Percentiles rank a stretch among this genome's conserved stretches.
Evolutionary conservation across 2,888 invertebrate genomes (phyloP).

Genomic region (Heliothis peltigera): DNA sequence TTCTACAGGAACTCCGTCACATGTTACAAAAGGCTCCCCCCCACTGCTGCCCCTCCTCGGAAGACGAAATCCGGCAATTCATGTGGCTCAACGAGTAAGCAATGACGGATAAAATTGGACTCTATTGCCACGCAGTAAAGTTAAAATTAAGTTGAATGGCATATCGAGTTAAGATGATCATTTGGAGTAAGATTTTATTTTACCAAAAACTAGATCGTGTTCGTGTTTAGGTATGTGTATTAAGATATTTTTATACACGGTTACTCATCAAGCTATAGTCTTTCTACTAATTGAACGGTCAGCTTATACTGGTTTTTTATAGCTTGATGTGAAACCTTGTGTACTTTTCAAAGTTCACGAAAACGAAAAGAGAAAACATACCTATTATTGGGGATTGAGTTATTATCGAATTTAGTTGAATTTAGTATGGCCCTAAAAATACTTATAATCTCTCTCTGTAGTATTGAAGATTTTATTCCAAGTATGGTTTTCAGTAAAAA

Average conservation of each 20-base stretch:
- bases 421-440: not conserved
- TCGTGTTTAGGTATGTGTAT: not conserved
- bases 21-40: constrained; percentile 86
- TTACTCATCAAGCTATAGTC: too few species aligned
- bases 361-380: too few species aligned
- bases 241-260: not conserved
- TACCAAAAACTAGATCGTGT: not conserved
- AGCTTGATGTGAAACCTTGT: too few species aligned
- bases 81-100: constrained; percentile 89
- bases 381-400: too few species aligned
- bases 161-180: constrained; percentile 6
- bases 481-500: not conserved
- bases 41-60: constrained; percentile 92
- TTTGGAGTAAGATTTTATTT: not conserved
- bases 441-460: not conserved
- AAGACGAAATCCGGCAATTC: constrained; percentile 91
- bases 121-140: constrained; percentile 12
- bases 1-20: constrained; percentile 78
- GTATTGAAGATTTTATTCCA: not conserved
- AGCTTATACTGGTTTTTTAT: too few species aligned
- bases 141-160: constrained; percentile 17
- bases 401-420: too few species aligned
- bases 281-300: too few species aligned
- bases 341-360: too few species aligned
- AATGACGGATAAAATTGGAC: constrained; percentile 20